Conservation (phyloP, 2,113 vertebrate species). For the Dascyllus trimaculatus region DNA sequence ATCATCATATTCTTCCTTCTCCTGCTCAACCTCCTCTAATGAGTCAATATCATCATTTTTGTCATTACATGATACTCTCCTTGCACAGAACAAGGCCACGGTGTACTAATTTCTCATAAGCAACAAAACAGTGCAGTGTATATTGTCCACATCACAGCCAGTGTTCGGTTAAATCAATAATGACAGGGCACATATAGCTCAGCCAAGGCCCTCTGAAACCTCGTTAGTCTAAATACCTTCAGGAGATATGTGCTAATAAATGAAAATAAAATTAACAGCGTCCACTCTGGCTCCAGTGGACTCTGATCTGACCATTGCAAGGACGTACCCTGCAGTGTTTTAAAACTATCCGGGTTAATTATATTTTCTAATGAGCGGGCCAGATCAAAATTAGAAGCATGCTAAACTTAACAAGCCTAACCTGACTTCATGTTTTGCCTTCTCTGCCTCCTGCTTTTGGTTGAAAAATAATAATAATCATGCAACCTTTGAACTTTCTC, state of each 20-base stretch:
- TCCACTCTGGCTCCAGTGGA: constrained; percentile 63
- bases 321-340: constrained; percentile 80
- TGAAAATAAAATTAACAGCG: constrained; percentile 82
- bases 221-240: constrained; percentile 83
- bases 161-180: constrained; percentile 80
- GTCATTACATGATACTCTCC: constrained; percentile 37
- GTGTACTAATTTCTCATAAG: constrained; percentile 73
- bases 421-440: constrained; percentile 59
- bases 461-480: constrained; percentile 36
- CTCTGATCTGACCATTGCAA: constrained; percentile 69
- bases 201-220: constrained; percentile 73
- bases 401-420: constrained; percentile 57
- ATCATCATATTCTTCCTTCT: neutral
- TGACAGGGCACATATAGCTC: constrained; percentile 80
- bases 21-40: constrained; percentile 8
- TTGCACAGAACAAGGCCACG: constrained; percentile 52
- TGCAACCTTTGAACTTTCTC: constrained; percentile 69
- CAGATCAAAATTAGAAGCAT: constrained; percentile 73
- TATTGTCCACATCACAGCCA: constrained; percentile 73
- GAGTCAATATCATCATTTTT: constrained; percentile 50
- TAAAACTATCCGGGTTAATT: constrained; percentile 74
- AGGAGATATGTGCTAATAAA: constrained; percentile 85
- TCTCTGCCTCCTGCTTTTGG: constrained; percentile 47
- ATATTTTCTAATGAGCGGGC: constrained; percentile 73
- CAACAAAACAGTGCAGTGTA: constrained; percentile 60